Evolutionary conservation across 2,797 vertebrate genomes (phyloP), one percentile per base, ranked within the genome.

Genomic region (Falco peregrinus): DNA sequence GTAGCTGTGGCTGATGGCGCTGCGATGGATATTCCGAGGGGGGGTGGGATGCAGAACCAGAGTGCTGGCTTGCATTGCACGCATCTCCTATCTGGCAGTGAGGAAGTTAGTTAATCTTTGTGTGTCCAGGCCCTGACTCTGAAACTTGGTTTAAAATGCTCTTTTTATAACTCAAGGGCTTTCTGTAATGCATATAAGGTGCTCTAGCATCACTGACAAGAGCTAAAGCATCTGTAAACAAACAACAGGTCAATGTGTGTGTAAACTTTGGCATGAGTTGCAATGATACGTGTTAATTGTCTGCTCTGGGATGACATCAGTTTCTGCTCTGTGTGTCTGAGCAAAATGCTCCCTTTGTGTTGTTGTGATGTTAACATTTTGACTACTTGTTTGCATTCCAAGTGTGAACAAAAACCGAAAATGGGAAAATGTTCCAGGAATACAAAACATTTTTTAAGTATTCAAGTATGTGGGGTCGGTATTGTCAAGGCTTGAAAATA

Each of bases 271-370:
- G 24, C 4, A 1, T 17, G n/a, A 70, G 15, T 56, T 84, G 39
- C 70, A 54, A 19, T 47, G 53, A 13, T 20, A 12, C 6, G 31
- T 64, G 9, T 3, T 71, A 15, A 69, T 78, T 56, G 35, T 79
- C 28, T 76, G 51, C 47, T 81, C 84, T 74, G 50, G 64, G 41
- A 13, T 51, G 59, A 0, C 13, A 21, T 26, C 25, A 35, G 29
- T 81, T 45, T 69, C 61, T 78, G n/a, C 51, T 74, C 63, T 45
- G 16, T 50, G 8, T 60, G 21, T 29, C 54, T 51, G 33, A n/a
- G 16, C 43, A 45, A 56, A 47, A 45, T 51, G 19, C 15, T 61
- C 0, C 0, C 16, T 17, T 65, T 53, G n/a, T 73, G 39, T 20
- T 76, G 11, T 59, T 84, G n/a, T 63, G 51, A 21, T 41, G 39